A percentile compares a stretch with the other conserved stretches of the same genome.
These are phyloP conservation scores for Nasonia vitripennis DNA, from an alignment of 1,140 invertebrate species.

Conservation along the genomic window DNA sequence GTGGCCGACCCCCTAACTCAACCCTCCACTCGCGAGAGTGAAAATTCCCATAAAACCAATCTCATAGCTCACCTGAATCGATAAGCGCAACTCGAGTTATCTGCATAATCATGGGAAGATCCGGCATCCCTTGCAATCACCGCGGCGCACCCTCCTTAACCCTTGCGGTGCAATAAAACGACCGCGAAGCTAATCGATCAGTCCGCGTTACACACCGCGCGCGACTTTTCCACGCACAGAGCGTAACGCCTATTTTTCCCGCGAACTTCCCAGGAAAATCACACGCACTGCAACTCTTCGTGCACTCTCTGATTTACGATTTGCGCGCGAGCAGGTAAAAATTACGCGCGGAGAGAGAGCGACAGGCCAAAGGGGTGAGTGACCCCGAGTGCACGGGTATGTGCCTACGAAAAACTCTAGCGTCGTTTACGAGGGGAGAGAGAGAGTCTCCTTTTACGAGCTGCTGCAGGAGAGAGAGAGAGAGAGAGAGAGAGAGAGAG, in stretches of 20 bases:
- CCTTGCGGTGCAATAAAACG: not conserved
- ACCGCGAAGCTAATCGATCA: not conserved
- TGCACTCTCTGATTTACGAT: constrained; percentile 29
- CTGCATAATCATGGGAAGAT: not conserved
- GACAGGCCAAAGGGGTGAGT: constrained; percentile 34
- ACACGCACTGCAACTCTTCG: not conserved
- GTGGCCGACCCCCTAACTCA: too few species aligned
- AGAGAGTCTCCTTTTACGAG: too few species aligned
- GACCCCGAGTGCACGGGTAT: constrained; percentile 5
- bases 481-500: too few species aligned
- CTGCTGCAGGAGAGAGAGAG: too few species aligned
- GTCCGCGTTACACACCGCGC: too few species aligned
- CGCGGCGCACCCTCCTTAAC: not conserved
- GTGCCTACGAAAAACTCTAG: constrained; percentile 8
- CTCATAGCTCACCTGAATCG: too few species aligned
- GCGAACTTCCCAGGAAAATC: not conserved
- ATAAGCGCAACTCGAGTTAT: not conserved
- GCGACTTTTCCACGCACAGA: too few species aligned
- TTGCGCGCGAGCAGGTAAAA: constrained; percentile 17
- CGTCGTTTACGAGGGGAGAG: constrained; percentile 16
- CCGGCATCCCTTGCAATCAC: too few species aligned
- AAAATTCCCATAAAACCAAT: too few species aligned
- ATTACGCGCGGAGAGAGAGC: not conserved
- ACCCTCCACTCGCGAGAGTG: too few species aligned
- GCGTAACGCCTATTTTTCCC: not conserved